Evolutionary conservation across 2,113 vertebrate species (phyloP).

Genomic region (Brachypteracias leptosomus): DNA sequence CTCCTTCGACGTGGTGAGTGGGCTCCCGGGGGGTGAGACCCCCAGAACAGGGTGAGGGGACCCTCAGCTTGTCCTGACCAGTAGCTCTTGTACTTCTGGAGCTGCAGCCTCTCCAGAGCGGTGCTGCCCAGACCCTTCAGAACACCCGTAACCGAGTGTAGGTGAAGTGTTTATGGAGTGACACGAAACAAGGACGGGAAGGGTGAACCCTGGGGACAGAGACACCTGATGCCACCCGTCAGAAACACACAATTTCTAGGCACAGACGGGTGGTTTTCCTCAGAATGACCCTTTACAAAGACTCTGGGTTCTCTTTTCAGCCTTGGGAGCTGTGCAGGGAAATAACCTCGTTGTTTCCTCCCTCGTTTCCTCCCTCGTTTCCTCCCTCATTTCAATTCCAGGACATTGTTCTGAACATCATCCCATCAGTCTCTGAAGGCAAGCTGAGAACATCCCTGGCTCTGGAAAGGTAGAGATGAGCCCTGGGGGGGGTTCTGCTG

Average conservation of each 20-base stretch:
- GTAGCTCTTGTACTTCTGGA: background rate
- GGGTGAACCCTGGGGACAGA: background rate
- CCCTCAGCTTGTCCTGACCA: background rate
- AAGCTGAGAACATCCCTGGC: slow-evolving; percentile 40
- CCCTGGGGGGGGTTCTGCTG: background rate
- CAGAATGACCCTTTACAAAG: background rate
- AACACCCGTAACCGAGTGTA: accelerated
- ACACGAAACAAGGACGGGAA: background rate
- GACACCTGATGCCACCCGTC: background rate
- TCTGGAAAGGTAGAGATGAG: slow-evolving; percentile 55
- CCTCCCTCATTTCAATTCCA: background rate
- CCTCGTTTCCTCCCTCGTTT: background rate
- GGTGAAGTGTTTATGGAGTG: background rate
- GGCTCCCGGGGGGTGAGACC: accelerated
- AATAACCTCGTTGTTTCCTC: background rate
- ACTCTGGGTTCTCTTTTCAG: background rate
- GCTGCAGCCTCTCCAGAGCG: accelerated
- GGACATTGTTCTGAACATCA: slow-evolving; percentile 48
- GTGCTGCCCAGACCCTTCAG: background rate
- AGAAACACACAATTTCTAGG: background rate
- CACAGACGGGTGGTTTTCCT: background rate
- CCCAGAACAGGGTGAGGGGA: accelerated
- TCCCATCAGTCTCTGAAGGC: background rate
- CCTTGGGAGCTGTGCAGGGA: background rate
- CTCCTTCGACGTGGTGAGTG: slow-evolving; percentile 39